Evolutionary conservation across 2,797 vertebrate genomes (phyloP).

Genomic region (Myotis findleyi): DNA sequence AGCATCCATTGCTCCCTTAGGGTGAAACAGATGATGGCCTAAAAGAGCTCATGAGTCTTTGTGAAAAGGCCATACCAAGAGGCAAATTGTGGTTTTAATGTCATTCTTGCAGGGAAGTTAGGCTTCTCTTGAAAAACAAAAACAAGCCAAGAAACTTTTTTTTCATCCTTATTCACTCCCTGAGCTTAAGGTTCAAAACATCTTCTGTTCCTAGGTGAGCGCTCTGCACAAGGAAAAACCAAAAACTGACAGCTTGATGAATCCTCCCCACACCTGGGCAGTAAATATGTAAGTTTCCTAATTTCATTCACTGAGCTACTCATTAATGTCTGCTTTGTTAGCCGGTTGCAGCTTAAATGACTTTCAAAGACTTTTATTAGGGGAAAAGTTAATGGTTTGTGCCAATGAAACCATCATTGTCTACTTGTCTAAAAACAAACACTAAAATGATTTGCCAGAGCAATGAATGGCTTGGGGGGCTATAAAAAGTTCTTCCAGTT

Average conservation of each 20-base stretch:
- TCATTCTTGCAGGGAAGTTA: constrained; percentile 27
- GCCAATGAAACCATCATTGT: constrained; percentile 2
- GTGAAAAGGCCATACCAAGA: constrained; percentile 38
- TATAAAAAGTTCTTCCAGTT: not conserved
- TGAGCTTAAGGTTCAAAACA: constrained; percentile 55
- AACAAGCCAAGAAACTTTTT: constrained; percentile 2
- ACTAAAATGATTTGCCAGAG: not conserved
- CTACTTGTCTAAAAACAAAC: constrained; percentile 63
- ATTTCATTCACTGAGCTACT: constrained; percentile 38
- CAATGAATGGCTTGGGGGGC: not conserved
- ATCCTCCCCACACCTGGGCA: constrained; percentile 78
- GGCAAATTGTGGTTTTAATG: constrained; percentile 52
- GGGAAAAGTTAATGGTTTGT: constrained; percentile 37
- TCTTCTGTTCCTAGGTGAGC: constrained; percentile 85
- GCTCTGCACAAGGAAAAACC: constrained; percentile 84
- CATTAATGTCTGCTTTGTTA: constrained; percentile 33
- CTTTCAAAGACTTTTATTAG: constrained; percentile 31
- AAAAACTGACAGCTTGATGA: constrained; percentile 83
- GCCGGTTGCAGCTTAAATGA: not conserved
- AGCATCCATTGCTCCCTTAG: not conserved
- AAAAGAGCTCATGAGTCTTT: constrained; percentile 48
- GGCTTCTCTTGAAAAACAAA: not conserved
- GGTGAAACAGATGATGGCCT: not conserved
- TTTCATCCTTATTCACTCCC: constrained; percentile 40
- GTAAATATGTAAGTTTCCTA: constrained; percentile 83